These are phyloP conservation scores for Leptinotarsa peninsularis DNA, from an alignment of 2,888 invertebrate species.

Conservation along the genomic window DNA sequence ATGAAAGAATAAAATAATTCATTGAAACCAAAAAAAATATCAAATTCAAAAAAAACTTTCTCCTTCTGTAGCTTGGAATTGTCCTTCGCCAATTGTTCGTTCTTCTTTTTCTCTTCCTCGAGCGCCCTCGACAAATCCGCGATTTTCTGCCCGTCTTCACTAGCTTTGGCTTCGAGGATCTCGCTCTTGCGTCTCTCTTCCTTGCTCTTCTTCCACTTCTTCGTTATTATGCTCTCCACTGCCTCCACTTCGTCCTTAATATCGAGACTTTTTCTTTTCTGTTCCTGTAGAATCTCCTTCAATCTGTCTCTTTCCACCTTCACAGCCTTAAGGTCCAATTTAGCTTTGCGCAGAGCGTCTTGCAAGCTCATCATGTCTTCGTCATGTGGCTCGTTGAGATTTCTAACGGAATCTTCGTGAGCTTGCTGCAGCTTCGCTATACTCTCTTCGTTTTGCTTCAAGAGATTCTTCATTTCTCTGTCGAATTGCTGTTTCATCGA, in stretches of 20 bases:
- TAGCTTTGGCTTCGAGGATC: constrained; percentile 33
- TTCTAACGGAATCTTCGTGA: constrained; percentile 69
- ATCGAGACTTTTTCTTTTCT: constrained; percentile 48
- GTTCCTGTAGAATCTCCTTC: constrained; percentile 48
- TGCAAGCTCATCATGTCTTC: constrained; percentile 64
- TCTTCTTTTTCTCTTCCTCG: constrained; percentile 33
- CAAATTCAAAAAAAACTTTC: background rate
- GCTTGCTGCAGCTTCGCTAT: constrained; percentile 70
- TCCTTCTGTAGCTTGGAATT: constrained; percentile 30
- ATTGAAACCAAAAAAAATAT: too few species aligned
- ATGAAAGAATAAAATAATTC: too few species aligned
- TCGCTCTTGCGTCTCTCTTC: constrained; percentile 48
- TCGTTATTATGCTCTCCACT: constrained; percentile 51
- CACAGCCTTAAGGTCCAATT: constrained; percentile 36
- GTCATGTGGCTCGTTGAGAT: constrained; percentile 68
- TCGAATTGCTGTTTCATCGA: constrained; percentile 67
- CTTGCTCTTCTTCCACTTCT: constrained; percentile 51
- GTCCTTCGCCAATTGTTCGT: constrained; percentile 30
- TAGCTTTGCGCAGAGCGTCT: constrained; percentile 40
- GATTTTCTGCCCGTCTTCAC: constrained; percentile 32
- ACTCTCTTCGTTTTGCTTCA: constrained; percentile 70
- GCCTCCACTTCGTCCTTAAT: constrained; percentile 51
- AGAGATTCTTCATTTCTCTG: constrained; percentile 68
- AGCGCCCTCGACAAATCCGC: constrained; percentile 20
- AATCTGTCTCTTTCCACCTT: constrained; percentile 44